Conservation (phyloP, 2,113 vertebrate species). For the Cebus imitator region DNA sequence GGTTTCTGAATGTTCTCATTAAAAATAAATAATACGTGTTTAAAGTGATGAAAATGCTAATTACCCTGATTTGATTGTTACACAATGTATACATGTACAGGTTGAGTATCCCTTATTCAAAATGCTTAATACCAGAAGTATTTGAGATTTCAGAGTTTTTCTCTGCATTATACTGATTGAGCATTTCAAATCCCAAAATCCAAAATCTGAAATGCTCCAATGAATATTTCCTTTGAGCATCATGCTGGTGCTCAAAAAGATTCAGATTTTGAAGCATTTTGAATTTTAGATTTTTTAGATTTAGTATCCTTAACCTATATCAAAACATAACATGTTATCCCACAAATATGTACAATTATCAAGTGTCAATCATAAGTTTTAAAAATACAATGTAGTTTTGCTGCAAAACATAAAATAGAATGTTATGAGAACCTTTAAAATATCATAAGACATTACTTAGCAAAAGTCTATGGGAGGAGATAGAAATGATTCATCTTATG, state of each 20-base stretch:
- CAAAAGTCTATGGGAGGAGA: not conserved
- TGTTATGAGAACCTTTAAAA: not conserved
- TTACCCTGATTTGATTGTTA: not conserved
- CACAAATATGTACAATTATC: not conserved
- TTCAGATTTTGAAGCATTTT: not conserved
- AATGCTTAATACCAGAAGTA: not conserved
- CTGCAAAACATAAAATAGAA: constrained; percentile 10
- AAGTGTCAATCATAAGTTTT: not conserved
- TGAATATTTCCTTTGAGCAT: not conserved
- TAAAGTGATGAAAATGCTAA: not conserved
- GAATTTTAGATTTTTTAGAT: not conserved
- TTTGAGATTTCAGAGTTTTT: not conserved
- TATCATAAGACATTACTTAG: not conserved
- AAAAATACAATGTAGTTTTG: not conserved
- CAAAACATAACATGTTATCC: not conserved
- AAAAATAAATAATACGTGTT: not conserved
- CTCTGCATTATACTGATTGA: not conserved
- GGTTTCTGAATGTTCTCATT: not conserved
- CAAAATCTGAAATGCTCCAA: not conserved
- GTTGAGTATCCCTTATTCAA: not conserved
- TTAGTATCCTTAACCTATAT: not conserved
- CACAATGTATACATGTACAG: not conserved
- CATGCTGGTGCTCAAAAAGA: not conserved
- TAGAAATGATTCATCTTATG: constrained; percentile 4
- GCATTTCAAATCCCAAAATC: not conserved